Base-by-base conservation (phyloP, 2,113 vertebrate genomes). In the Aleadryas rufinucha region DNA sequence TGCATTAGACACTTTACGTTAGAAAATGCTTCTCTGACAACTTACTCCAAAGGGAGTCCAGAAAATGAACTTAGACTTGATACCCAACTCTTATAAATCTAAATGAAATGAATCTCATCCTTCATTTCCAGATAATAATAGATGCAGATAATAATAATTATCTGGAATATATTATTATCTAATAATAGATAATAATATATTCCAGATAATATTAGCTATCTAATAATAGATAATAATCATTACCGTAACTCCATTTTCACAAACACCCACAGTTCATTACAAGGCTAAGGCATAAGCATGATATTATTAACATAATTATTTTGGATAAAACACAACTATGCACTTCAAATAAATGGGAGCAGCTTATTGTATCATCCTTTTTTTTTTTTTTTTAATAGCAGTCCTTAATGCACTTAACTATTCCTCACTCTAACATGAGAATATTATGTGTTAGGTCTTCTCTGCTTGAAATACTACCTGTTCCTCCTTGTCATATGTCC, bases 281-380 rank as follows among this genome's bases (percentile, higher is more conserved):
- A 93, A 74, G 53, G 35, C 1, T 4, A 85, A 83, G 9, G 2
- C 17, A 72, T 65, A 75, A 89, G 11, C 31, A 45, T 65, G n/a
- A 42, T 91, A 84, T 71, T 96, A 87, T 84, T 84, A 89, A 77
- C 27, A 60, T 53, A 87, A 85, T 89, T 90, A 66, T 93, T 89
- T 52, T 66, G 10, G 41, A 54, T 78, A 86, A 92, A 93, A 54
- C 64, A 87, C 72, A 91, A 37, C 31, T 84, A 42, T 53, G 18
- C 9, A 61, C 6, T 63, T 91, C 9, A 80, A 74, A 72, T 59
- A 87, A 82, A 82, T 53, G 21, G 15, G 8, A 82, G 3, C 2
- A 45, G 7, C 65, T 84, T 72, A 61, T 95, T 91, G 92, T 80
- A 28, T 71, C 27, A 41, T 47, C 22, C 5, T 2, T 6, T n/a